Conservation (phyloP, 2,113 vertebrate genomes). For the Callipepla squamata region DNA sequence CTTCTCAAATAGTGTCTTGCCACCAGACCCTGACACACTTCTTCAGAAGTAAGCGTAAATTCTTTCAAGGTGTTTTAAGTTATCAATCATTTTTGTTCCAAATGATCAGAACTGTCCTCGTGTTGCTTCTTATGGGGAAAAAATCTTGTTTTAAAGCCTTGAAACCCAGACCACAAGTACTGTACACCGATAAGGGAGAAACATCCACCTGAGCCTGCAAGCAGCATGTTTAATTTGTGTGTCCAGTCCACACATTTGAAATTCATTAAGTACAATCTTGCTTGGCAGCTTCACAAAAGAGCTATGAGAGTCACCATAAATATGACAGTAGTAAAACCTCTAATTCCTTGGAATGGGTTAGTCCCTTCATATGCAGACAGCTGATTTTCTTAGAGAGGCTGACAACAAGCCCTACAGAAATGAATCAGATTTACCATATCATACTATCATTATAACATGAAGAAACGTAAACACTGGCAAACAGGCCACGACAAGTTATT, state of each 20-base stretch:
- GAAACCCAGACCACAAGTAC: not conserved
- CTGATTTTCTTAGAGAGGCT: not conserved
- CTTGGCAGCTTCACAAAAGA: not conserved
- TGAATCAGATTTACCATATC: not conserved
- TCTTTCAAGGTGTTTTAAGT: not conserved
- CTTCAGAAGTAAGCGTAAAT: not conserved
- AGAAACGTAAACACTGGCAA: conserved; percentile 18
- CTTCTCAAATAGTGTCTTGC: not conserved
- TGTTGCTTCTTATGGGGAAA: not conserved
- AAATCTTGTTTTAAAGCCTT: not conserved
- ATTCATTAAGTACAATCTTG: not conserved
- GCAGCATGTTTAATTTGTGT: not conserved
- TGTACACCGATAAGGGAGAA: not conserved
- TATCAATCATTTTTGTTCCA: not conserved
- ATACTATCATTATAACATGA: not conserved
- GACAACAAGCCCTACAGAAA: not conserved
- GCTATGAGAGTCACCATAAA: not conserved
- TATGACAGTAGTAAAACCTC: not conserved
- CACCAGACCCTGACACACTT: not conserved
- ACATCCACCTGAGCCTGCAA: not conserved
- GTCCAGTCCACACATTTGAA: not conserved
- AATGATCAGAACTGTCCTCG: not conserved
- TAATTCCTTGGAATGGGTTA: not conserved
- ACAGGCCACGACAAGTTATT: conserved; percentile 21
- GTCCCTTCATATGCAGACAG: not conserved